Evolutionary conservation across 2,113 vertebrate genomes (phyloP).

Genomic region (Podilymbus podiceps): DNA sequence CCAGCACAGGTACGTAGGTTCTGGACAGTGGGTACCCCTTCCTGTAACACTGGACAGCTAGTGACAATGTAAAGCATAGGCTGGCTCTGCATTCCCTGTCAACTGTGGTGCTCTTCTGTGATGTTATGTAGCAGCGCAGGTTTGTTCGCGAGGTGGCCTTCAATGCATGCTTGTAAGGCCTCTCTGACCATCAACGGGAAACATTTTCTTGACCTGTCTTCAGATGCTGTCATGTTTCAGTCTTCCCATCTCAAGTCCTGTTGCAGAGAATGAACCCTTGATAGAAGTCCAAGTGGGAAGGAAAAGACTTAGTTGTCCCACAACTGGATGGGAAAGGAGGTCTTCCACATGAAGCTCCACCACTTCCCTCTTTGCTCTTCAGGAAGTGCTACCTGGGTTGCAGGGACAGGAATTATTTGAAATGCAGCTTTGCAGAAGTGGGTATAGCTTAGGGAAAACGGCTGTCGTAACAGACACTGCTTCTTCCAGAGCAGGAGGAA

Average conservation of each 20-base stretch:
- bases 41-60: background rate
- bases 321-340: background rate
- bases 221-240: background rate
- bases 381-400: background rate
- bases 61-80: background rate
- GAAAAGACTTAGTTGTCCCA: background rate
- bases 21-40: background rate
- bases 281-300: background rate
- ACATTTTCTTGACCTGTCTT: background rate
- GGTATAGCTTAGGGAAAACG: background rate
- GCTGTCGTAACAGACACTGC: background rate
- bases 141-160: background rate
- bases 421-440: background rate
- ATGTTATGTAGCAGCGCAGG: background rate
- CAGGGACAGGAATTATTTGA: background rate
- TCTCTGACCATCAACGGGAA: background rate
- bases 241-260: background rate
- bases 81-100: background rate
- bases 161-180: background rate
- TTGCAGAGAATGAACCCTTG: background rate
- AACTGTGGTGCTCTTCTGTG: background rate
- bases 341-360: background rate
- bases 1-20: slow-evolving; percentile 77
- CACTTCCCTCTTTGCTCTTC: background rate
- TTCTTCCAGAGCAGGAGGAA: background rate